phyloP scores from a whole-genome alignment of 2,797 vertebrate genomes.

The Myotis vivesi region DNA sequence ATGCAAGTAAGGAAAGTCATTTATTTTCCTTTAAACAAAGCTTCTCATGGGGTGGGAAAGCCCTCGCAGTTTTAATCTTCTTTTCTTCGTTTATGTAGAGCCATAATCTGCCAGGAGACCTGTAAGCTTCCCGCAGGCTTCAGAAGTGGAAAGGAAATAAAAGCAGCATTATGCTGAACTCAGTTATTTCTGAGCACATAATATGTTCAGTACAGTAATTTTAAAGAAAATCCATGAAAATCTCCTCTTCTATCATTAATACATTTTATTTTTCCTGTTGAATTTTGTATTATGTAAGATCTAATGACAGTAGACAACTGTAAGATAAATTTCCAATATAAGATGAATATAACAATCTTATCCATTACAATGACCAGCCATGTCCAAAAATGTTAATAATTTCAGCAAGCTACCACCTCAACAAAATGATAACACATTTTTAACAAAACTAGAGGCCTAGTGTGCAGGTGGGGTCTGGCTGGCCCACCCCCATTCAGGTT shows the following conservation, averaged over 20 bases:
- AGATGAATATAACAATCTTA: not conserved
- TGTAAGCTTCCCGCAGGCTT: slow-evolving; percentile 47
- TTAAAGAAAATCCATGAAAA: slow-evolving; percentile 51
- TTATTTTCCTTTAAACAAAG: slow-evolving; percentile 62
- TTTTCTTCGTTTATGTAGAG: slow-evolving; percentile 63
- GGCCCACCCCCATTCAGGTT: too few species aligned
- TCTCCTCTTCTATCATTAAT: not conserved
- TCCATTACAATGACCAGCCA: not conserved
- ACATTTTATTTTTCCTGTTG: not conserved
- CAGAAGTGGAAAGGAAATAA: slow-evolving; percentile 52
- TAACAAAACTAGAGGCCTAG: not conserved
- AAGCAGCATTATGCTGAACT: slow-evolving; percentile 58
- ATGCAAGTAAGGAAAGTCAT: slow-evolving; percentile 14
- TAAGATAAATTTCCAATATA: not conserved
- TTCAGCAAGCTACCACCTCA: not conserved
- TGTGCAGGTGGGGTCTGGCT: too few species aligned
- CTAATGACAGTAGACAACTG: not conserved
- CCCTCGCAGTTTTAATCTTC: slow-evolving; percentile 63
- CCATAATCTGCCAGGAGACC: slow-evolving; percentile 48
- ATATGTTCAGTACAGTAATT: slow-evolving; percentile 36
- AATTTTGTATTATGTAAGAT: not conserved
- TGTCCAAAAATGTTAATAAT: not conserved
- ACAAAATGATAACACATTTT: not conserved
- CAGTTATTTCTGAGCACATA: not conserved
- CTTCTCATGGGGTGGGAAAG: slow-evolving; percentile 24